Conservation (phyloP, 1,140 invertebrate species). For the Acromyrmex charruanus region DNA sequence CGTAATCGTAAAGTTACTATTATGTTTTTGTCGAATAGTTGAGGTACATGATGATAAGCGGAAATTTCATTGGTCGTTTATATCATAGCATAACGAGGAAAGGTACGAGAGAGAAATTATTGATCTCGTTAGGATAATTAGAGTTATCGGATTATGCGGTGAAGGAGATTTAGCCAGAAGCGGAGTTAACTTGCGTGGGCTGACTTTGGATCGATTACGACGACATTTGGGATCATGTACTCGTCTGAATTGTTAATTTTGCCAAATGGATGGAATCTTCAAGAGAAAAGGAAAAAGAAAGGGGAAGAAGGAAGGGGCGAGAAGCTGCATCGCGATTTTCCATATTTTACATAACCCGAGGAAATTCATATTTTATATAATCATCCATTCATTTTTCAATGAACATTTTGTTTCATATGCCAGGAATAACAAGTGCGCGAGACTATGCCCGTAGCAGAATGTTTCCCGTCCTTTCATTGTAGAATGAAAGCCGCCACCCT, state of each 20-base stretch:
- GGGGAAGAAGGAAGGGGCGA: no score
- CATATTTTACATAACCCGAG: constrained; percentile 29
- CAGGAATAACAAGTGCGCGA: constrained; percentile 31
- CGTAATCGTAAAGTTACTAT: neutral
- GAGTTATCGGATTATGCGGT: constrained; percentile 80
- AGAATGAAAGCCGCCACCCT: neutral
- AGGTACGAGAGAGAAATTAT: constrained; percentile 75
- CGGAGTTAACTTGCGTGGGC: constrained; percentile 74
- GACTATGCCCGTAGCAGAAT: neutral
- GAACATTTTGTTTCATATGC: neutral
- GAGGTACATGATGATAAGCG: neutral
- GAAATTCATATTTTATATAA: neutral
- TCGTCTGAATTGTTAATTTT: constrained; percentile 68
- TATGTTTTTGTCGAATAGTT: constrained; percentile 5
- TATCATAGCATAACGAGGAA: constrained; percentile 12
- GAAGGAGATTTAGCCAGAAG: constrained; percentile 76
- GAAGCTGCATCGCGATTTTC: neutral
- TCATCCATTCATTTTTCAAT: constrained; percentile 30
- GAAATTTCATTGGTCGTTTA: constrained; percentile 64
- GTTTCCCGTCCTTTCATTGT: neutral
- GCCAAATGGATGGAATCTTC: neutral
- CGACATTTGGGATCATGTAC: constrained; percentile 9
- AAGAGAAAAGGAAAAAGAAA: no score
- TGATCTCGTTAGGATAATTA: constrained; percentile 82
- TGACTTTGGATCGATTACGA: constrained; percentile 76